A percentile compares a stretch with the other conserved stretches of the same genome.
Evolutionary conservation across 1,140 invertebrate species (phyloP).

Genomic region (Hyposmocoma kahamanoa): DNA sequence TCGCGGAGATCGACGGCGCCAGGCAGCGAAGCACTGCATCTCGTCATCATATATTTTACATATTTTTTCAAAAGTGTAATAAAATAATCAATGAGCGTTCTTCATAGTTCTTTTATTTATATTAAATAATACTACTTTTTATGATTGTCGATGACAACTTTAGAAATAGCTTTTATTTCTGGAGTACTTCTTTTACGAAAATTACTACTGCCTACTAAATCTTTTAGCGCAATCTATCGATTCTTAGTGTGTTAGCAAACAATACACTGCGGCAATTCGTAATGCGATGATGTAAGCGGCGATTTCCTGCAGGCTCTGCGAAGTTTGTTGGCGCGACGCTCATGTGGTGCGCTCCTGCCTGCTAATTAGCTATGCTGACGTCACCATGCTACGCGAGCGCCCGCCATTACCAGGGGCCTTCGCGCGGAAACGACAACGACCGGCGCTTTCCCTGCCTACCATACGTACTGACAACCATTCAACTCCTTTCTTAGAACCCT

Average conservation of each 20-base stretch:
- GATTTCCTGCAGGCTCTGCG: slow-evolving; percentile 53
- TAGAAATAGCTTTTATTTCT: no score
- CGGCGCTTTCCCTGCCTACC: slow-evolving; percentile 52
- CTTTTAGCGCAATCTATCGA: no score
- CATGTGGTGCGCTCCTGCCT: slow-evolving; percentile 39
- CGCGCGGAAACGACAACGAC: slow-evolving; percentile 66
- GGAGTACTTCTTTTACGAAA: no score
- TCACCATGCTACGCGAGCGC: slow-evolving; percentile 27
- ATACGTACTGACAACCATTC: not conserved
- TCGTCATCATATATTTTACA: no score
- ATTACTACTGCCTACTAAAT: no score
- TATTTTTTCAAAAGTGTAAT: no score
- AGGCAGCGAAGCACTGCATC: no score
- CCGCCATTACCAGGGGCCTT: slow-evolving; percentile 51
- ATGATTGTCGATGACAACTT: no score
- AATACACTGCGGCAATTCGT: slow-evolving; percentile 39
- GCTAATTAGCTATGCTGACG: slow-evolving; percentile 57
- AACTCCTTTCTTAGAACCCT: slow-evolving; percentile 26
- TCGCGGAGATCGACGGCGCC: not conserved
- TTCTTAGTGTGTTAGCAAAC: slow-evolving; percentile 15
- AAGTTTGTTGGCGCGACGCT: slow-evolving; percentile 24
- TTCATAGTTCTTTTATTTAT: no score
- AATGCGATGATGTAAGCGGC: slow-evolving; percentile 57
- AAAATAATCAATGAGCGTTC: no score
- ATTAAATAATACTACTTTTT: no score